Base-by-base conservation (phyloP, 2,113 vertebrate genomes). In the Tupaia chinensis region DNA sequence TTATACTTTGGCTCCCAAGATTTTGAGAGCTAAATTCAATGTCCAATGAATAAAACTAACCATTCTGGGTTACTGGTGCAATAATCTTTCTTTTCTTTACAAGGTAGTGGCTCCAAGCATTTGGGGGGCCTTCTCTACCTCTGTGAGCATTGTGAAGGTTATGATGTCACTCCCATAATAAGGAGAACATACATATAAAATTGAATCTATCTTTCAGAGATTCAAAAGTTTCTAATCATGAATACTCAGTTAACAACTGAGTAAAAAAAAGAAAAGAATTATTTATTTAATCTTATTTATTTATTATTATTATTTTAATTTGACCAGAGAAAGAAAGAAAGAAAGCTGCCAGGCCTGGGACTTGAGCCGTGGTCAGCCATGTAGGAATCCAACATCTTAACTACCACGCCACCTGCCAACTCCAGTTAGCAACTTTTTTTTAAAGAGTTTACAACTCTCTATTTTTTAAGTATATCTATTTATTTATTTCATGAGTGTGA, bases 1-100 rank as follows among this genome's bases (percentile, higher is more conserved):
- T 53, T 81, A 93, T 91, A 85, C 17, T 85, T 95, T 63, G 22
- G 9, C 69, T 96, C 74, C 20, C 23, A 88, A 29, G 63, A 95
- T 65, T 93, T 69, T 58, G 22, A 87, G 53, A 63, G 22, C 5
- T 53, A 73, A 90, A 85, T 66, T 73, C 12, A 69, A 83, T 87
- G 60, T 2, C 65, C 19, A 11, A 22, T n/a, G 14, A 69, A 63
- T 76, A 17, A 82, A 27, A 80, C 20, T 82, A 58, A 79, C 1
- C 11, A 58, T 72, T 79, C 58, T 79, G 87, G 6, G 9, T 88
- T 87, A 76, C 27, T 58, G 10, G 10, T 27, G 66, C 58, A 88
- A 12, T 69, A 15, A 44, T 16, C 32, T 87, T 80, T 88, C 44
- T 70, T 79, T 11, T 84, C 32, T 92, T 63, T 78, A 69, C 80